Base-by-base conservation (phyloP, 2,113 vertebrate species). In the Xyliphius kryptos region DNA sequence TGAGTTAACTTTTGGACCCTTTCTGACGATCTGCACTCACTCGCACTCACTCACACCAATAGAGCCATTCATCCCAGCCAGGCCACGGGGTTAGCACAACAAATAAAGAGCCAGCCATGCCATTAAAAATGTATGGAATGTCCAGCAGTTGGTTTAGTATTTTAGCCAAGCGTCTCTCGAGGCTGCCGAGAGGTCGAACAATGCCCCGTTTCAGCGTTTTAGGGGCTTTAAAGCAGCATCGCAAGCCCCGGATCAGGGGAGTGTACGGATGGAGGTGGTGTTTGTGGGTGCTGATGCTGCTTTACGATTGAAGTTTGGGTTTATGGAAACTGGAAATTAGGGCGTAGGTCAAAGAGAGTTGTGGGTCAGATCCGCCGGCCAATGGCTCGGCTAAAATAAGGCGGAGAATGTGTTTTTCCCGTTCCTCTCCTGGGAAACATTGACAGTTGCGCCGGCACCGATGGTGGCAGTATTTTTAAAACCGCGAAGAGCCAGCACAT, bases 71-170 rank as follows among this genome's bases (percentile, higher is more conserved):
- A 89, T 85, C 68, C 83, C 78, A 74, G 73, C 61, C 70, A 56
- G 90, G 90, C 83, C 86, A 87, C 69, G 81, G 87, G 91, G 88
- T 93, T 93, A 91, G 71, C 83, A 85, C 88, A 92, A 91, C 89
- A 93, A 92, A 93, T 91, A 89, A 85, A 84, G 86, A 87, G 81
- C 22, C 77, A 86, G 78, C 72, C 68, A 83, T 71, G 38, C 87
- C 83, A 87, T 83, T 85, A 90, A 90, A 93, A 90, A 92, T 87
- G 87, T 67, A 61, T 83, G 88, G 93, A 92, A 94, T 91, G 91
- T 80, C 82, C 85, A 86, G 89, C 85, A 80, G 83, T 90, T 91
- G 79, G 85, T 86, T 89, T 84, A 83, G 83, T 81, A 80, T 86
- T 85, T 86, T 85, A 83, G 77, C 76, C 71, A 66, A 79, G 81